Conservation (phyloP, 2,113 vertebrate genomes). For the Prionailurus bengalensis region DNA sequence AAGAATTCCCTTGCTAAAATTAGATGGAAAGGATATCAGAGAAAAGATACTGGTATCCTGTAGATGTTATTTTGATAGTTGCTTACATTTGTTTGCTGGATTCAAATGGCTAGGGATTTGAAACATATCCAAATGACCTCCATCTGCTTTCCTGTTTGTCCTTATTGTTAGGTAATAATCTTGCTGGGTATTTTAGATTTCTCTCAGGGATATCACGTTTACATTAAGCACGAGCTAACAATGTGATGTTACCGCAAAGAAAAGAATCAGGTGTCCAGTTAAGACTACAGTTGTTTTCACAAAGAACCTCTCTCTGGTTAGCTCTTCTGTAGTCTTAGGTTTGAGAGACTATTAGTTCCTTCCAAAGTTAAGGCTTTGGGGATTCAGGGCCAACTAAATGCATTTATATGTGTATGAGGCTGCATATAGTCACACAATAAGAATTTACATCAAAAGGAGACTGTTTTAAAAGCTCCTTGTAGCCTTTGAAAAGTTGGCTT, state of each 20-base stretch:
- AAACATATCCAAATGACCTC: slow-evolving; percentile 56
- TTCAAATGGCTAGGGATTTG: slow-evolving; percentile 46
- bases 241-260: neutral
- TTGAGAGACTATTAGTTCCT: neutral
- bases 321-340: neutral
- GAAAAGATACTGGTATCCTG: neutral
- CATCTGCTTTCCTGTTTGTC: slow-evolving; percentile 66
- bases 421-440: neutral
- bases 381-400: neutral
- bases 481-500: neutral
- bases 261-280: neutral
- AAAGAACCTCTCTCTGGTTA: neutral
- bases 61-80: slow-evolving; percentile 44
- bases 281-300: neutral
- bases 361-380: neutral
- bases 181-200: slow-evolving; percentile 60
- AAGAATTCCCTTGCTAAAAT: neutral
- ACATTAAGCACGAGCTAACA: slow-evolving; percentile 46
- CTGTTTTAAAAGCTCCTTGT: neutral
- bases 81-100: slow-evolving; percentile 57
- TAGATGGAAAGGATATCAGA: neutral
- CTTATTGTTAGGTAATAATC: slow-evolving; percentile 70
- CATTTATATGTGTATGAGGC: neutral
- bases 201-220: slow-evolving; percentile 79
- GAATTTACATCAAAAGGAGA: neutral